phyloP scores from a whole-genome alignment of 2,888 invertebrate species.

The Neoitamus cyanurus region DNA sequence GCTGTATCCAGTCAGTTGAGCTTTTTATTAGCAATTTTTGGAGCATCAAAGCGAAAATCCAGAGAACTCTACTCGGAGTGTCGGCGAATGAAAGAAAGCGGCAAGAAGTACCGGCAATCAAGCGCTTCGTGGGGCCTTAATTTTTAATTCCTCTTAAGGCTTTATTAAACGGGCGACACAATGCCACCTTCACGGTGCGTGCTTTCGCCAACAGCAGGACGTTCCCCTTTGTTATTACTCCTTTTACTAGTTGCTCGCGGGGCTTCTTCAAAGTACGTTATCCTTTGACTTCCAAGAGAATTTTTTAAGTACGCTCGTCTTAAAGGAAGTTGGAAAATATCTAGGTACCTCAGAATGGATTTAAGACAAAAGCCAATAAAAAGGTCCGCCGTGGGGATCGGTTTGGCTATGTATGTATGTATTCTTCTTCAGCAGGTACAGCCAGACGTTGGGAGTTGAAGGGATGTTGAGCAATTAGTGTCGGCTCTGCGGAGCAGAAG shows the following conservation, averaged over 20 bases:
- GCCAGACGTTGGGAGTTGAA: not conserved
- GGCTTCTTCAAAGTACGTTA: not conserved
- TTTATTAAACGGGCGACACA: constrained; percentile 5
- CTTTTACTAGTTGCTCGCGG: not conserved
- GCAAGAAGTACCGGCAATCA: not conserved
- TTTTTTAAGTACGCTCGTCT: not conserved
- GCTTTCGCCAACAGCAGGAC: not conserved
- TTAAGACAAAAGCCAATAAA: not conserved
- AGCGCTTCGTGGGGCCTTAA: not conserved
- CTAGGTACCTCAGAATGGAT: not conserved
- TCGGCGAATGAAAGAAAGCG: not conserved
- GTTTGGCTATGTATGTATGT: not conserved
- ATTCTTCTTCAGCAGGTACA: not conserved
- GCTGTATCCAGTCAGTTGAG: not conserved
- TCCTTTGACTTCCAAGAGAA: not conserved
- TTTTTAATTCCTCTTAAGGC: constrained; percentile 5
- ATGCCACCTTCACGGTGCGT: not conserved
- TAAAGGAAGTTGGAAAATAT: not conserved
- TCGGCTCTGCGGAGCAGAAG: too few species aligned
- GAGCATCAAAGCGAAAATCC: not conserved
- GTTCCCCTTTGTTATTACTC: not conserved
- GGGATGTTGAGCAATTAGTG: not conserved
- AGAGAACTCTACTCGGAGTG: not conserved
- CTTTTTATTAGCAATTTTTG: constrained; percentile 37
- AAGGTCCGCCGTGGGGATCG: not conserved